Percentiles rank a stretch among this genome's conserved stretches.
phyloP scores from a whole-genome alignment of 2,797 vertebrate species.

The Parotocinclus haroldoi region DNA sequence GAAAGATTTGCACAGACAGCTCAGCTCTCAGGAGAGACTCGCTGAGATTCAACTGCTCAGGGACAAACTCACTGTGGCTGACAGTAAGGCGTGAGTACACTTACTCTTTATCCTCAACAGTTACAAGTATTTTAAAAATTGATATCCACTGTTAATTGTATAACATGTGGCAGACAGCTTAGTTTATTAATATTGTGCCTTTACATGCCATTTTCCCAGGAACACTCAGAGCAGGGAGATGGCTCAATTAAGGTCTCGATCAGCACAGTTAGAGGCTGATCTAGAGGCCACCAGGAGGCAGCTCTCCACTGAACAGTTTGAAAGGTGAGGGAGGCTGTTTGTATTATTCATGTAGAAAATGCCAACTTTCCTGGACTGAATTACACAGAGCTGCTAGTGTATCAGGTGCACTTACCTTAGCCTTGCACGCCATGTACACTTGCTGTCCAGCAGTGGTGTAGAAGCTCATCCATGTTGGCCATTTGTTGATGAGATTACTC shows the following conservation, averaged over 20 bases:
- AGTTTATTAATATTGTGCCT: neutral
- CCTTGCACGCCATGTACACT: neutral
- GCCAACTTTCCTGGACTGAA: no score
- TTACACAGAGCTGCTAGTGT: no score
- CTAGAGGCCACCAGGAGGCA: conserved; percentile 73
- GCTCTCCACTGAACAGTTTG: conserved; percentile 71
- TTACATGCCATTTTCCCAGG: conserved; percentile 33
- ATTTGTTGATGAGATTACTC: no score
- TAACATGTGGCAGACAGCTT: no score
- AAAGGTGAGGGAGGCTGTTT: conserved; percentile 62
- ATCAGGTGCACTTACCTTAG: neutral
- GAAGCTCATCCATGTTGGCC: no score
- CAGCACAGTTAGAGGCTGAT: conserved; percentile 68
- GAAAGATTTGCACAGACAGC: conserved; percentile 66
- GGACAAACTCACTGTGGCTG: conserved; percentile 69
- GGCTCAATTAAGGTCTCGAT: conserved; percentile 68
- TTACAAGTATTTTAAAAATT: no score
- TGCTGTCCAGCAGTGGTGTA: no score
- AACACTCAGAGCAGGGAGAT: conserved; percentile 61
- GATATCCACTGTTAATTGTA: no score
- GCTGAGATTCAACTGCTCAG: conserved; percentile 72
- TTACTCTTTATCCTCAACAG: no score
- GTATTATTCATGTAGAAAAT: no score
- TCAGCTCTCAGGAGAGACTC: conserved; percentile 69
- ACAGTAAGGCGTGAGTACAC: conserved; percentile 70